These are phyloP conservation scores for Staurois parvus DNA, from an alignment of 2,797 vertebrate species.

Conservation along the genomic window DNA sequence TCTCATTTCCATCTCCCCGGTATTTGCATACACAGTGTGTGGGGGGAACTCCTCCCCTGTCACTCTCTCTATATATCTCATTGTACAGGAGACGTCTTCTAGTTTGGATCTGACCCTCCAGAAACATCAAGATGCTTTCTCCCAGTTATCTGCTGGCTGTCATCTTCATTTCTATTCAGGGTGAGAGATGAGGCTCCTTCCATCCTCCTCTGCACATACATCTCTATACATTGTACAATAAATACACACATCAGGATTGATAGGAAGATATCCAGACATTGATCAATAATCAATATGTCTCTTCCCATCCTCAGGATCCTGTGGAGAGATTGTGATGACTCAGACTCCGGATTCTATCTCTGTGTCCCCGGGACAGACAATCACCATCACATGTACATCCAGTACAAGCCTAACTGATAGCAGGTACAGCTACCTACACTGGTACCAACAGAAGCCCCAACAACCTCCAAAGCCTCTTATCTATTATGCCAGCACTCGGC, in stretches of 20 bases:
- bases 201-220: too few species aligned
- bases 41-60: too few species aligned
- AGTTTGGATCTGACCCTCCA: conserved; percentile 14
- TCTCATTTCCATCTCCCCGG: too few species aligned
- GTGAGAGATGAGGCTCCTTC: conserved; percentile 12
- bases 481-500: too few species aligned
- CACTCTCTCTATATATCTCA: conserved; percentile 33
- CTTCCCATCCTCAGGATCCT: background rate
- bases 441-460: too few species aligned
- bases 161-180: conserved; percentile 23
- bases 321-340: conserved; percentile 23
- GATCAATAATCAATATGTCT: conserved; percentile 18
- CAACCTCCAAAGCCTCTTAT: too few species aligned
- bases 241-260: conserved; percentile 1
- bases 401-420: too few species aligned
- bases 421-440: too few species aligned
- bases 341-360: conserved; percentile 9
- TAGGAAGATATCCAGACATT: too few species aligned
- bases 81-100: conserved; percentile 38
- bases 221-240: too few species aligned
- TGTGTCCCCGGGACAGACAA: background rate
- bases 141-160: conserved; percentile 15
- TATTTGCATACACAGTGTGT: too few species aligned
- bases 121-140: conserved; percentile 2
- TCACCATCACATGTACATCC: conserved; percentile 6